phyloP scores from a whole-genome alignment of 35 echinoderm and acorn worm species.

The Diadema setosum region DNA sequence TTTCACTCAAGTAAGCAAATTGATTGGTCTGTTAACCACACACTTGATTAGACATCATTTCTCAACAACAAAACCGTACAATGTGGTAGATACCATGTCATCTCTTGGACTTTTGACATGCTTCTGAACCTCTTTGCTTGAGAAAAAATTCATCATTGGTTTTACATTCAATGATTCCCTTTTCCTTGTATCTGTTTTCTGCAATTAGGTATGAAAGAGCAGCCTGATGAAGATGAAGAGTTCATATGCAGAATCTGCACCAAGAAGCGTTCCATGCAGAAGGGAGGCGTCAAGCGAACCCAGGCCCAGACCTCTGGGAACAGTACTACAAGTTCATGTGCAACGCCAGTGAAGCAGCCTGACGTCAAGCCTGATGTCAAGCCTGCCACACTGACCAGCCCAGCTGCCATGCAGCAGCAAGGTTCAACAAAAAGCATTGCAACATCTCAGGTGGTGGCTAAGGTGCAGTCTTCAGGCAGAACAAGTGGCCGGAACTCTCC shows the following conservation, averaged over 20 bases:
- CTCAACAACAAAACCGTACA: no score
- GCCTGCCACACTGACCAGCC: neutral
- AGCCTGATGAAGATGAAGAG: conserved; percentile 89
- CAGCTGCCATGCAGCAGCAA: neutral
- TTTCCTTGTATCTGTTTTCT: neutral
- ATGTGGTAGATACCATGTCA: no score
- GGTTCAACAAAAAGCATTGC: neutral
- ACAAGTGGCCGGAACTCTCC: neutral
- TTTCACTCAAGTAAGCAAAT: no score
- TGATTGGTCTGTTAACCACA: no score
- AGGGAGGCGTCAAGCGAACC: conserved; percentile 29
- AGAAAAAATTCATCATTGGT: no score
- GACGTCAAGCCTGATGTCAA: no score
- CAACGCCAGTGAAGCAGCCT: neutral
- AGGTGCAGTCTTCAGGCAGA: neutral
- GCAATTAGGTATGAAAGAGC: conserved; percentile 77
- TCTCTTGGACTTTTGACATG: no score
- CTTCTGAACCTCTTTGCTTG: no score
- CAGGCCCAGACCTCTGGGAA: conserved; percentile 24
- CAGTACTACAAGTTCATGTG: conserved; percentile 31
- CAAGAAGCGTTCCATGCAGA: conserved; percentile 56
- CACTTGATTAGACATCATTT: no score
- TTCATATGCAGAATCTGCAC: conserved; percentile 76
- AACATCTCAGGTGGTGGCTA: neutral
- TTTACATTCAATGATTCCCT: neutral